Evolutionary conservation across 2,888 invertebrate genomes (phyloP), one percentile per base, ranked within the genome.

Genomic region (Entomobrya proxima): DNA sequence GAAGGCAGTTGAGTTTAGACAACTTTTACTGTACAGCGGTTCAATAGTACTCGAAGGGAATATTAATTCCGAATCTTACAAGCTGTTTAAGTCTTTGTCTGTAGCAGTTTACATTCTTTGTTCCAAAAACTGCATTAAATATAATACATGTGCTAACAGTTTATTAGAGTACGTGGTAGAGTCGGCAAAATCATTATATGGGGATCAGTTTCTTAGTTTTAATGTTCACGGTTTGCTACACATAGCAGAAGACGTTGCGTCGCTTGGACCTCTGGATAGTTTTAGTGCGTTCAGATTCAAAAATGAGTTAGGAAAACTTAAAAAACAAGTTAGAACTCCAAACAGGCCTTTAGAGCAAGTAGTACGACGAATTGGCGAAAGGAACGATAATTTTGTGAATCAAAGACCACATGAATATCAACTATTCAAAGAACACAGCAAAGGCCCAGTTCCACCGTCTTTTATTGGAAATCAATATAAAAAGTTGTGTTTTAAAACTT

Each of bases 181-280:
- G 13, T 67, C 88, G 13, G 88, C 61, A 88, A 52, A 85, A 89
- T 50, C 72, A 91, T 35, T 92, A 91, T 90, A 91, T 91, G 5
- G 85, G 89, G 80, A 89, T 91, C 32, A 86, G 84, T 75, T 85
- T 91, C 15, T 90, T 90, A 15, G 88, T 24, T 91, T 91, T 84
- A 92, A 92, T 90, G 88, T 92, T 2, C 92, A 92, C 88, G 90
- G 90, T 67, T 83, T 92, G n/a, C 82, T 90, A 44, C 92, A 92
- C 90, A 52, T 92, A 40, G 89, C 91, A 24, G 89, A 90, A 74
- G 92, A 92, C 87, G 91, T 90, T 9, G 64, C 67, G 79, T 90
- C 81, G 50, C 91, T 90, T 88, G 92, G 92, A 5, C 55, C 78
- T 30, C 87, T 92, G 35, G 90, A 91, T 77, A 88, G 88, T 27